Percentiles rank a stretch among this genome's conserved stretches.
Conservation (phyloP, 2,113 vertebrate genomes). For the Chloropsis cyanopogon region DNA sequence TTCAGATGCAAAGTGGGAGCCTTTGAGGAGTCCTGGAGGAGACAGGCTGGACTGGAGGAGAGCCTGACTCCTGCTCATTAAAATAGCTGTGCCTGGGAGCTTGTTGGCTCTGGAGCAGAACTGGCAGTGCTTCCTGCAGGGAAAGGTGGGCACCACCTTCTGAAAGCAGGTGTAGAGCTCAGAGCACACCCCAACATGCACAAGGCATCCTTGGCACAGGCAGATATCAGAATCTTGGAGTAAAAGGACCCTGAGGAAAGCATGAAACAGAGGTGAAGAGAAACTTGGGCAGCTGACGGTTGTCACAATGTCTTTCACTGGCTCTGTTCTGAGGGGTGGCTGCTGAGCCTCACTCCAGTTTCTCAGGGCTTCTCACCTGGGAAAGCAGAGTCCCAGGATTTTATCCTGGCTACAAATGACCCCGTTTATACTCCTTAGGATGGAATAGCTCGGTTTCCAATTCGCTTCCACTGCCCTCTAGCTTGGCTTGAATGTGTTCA, state of each 20-base stretch:
- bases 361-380: not conserved
- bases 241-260: not conserved
- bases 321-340: not conserved
- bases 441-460: not conserved
- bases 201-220: not conserved
- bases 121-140: not conserved
- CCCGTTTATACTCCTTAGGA: not conserved
- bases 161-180: not conserved
- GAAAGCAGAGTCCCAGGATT: not conserved
- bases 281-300: not conserved
- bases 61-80: not conserved
- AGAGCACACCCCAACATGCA: not conserved
- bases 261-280: not conserved
- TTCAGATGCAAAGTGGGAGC: not conserved
- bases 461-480: not conserved
- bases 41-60: not conserved
- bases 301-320: not conserved
- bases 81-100: not conserved
- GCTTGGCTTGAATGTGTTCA: not conserved
- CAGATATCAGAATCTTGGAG: not conserved
- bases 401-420: not conserved
- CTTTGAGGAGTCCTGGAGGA: slow-evolving; percentile 6
- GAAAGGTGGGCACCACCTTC: not conserved
- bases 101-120: not conserved
- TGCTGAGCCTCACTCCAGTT: not conserved